These are phyloP conservation scores for Paraescarpia echinospica DNA, from an alignment of 1,140 invertebrate genomes.

Conservation along the genomic window DNA sequence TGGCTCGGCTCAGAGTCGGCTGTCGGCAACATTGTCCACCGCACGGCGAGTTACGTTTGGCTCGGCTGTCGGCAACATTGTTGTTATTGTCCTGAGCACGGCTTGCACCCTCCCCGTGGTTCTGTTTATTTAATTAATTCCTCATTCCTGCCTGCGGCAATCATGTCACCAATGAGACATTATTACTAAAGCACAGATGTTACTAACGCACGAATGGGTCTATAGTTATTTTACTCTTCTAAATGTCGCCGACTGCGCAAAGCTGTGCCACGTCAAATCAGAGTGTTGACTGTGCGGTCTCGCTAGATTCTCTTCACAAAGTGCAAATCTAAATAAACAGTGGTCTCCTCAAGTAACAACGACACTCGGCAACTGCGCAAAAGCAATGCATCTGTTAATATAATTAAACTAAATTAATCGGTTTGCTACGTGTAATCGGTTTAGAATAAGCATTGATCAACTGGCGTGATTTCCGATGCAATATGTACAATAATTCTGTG, in stretches of 20 bases:
- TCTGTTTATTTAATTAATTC: constrained; percentile 7
- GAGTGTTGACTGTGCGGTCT: neutral
- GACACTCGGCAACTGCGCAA: neutral
- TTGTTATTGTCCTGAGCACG: neutral
- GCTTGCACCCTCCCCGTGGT: neutral
- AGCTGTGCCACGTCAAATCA: neutral
- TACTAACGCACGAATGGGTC: neutral
- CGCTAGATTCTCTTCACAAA: neutral
- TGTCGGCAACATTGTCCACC: neutral
- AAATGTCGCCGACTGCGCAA: neutral
- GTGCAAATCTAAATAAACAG: neutral
- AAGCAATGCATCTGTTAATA: neutral
- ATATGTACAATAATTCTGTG: neutral
- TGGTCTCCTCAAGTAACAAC: neutral
- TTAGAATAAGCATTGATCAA: neutral
- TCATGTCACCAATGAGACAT: neutral
- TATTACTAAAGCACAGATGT: no score
- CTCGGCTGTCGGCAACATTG: neutral
- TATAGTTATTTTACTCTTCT: neutral
- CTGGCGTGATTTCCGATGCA: neutral
- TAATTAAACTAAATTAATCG: neutral
- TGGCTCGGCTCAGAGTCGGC: no score
- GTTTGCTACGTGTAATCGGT: neutral
- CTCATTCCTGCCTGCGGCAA: neutral
- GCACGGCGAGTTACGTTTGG: neutral